These are phyloP conservation scores for Megaleporinus macrocephalus DNA, from an alignment of 2,113 vertebrate genomes.

Conservation along the genomic window DNA sequence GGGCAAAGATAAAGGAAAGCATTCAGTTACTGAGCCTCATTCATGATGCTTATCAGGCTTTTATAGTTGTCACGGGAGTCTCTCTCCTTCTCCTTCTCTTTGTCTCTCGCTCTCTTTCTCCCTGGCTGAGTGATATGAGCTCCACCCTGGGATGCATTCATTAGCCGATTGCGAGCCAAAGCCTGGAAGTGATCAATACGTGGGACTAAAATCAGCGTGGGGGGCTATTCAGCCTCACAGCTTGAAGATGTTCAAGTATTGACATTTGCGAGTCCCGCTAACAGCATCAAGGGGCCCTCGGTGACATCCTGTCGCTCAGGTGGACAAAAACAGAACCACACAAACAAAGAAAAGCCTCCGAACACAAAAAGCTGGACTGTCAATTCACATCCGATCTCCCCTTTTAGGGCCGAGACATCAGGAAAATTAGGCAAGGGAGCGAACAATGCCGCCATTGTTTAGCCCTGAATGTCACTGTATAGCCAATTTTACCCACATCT, in stretches of 20 bases:
- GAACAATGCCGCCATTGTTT: slow-evolving; percentile 13
- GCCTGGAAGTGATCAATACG: slow-evolving; percentile 11
- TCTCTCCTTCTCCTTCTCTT: neutral
- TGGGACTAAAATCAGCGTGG: neutral
- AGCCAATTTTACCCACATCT: neutral
- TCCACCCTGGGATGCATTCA: neutral
- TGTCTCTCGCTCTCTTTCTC: slow-evolving; percentile 9
- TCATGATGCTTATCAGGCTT: slow-evolving; percentile 66
- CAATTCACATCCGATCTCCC: slow-evolving; percentile 1
- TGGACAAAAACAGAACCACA: slow-evolving; percentile 5
- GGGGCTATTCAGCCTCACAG: neutral
- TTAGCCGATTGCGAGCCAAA: slow-evolving; percentile 12
- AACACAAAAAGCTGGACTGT: slow-evolving; percentile 24
- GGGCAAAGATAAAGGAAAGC: neutral
- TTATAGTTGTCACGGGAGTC: slow-evolving; percentile 43
- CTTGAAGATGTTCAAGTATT: slow-evolving; percentile 10
- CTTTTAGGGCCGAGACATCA: neutral
- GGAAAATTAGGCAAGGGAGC: neutral
- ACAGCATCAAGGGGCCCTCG: slow-evolving; percentile 10
- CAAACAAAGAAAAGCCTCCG: slow-evolving; percentile 18
- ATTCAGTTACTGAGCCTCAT: slow-evolving; percentile 41
- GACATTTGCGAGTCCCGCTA: slow-evolving; percentile 23
- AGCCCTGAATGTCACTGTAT: neutral
- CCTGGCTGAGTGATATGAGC: slow-evolving; percentile 1
- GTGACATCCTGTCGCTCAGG: slow-evolving; percentile 19